Percentiles rank a stretch among this genome's conserved stretches.
Evolutionary conservation across 2,888 invertebrate species (phyloP).

Genomic region (Cerastis rubricosa): DNA sequence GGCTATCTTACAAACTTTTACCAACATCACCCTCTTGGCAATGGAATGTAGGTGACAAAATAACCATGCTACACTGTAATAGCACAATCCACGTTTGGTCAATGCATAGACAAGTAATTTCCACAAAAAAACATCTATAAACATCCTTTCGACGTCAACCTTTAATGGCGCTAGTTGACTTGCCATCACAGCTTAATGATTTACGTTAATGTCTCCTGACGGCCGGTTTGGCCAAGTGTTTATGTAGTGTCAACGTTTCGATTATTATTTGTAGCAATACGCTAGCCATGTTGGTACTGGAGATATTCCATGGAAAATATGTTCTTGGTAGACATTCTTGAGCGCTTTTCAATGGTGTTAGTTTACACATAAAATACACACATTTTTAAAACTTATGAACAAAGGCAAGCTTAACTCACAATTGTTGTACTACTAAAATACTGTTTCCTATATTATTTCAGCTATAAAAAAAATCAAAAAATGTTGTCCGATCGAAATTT

Average conservation of each 20-base stretch:
- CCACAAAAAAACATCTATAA: constrained; percentile 19
- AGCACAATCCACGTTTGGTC: neutral
- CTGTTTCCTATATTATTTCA: neutral
- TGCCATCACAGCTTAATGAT: constrained; percentile 29
- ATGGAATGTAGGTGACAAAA: neutral
- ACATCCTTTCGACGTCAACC: constrained; percentile 21
- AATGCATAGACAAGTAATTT: constrained; percentile 35
- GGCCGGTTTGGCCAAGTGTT: constrained; percentile 16
- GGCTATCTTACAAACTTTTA: neutral
- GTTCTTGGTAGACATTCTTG: neutral
- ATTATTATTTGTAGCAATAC: constrained; percentile 13
- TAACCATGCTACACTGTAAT: neutral
- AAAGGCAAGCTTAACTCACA: neutral
- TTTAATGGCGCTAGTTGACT: constrained; percentile 11
- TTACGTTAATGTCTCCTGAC: constrained; percentile 35
- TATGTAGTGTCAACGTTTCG: constrained; percentile 2
- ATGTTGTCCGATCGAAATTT: neutral
- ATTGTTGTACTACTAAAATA: neutral
- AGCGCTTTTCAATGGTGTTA: neutral
- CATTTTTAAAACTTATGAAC: neutral
- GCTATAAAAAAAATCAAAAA: neutral
- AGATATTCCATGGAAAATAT: neutral
- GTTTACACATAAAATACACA: neutral
- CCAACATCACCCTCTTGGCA: neutral
- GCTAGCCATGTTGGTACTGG: neutral